Evolutionary conservation across 2,797 vertebrate species (phyloP), one percentile per base, ranked within the genome.

Genomic region (Mormyrus hasselquistii): DNA sequence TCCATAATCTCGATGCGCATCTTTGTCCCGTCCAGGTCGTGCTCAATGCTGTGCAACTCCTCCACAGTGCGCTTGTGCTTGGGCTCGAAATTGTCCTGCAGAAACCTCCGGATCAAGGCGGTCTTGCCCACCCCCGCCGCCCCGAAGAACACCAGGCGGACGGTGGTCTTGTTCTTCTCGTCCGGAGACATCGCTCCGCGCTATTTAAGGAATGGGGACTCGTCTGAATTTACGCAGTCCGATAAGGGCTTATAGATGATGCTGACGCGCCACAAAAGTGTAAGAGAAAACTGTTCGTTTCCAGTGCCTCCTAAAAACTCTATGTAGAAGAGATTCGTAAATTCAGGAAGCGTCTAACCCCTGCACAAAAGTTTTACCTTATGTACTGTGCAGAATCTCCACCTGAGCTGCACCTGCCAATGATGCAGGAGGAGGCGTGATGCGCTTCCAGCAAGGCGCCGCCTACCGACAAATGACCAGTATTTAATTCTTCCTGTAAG

Each of bases 111-210:
- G 92, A 96, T 95, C 84, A 96, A 94, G 9, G 95, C 92, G 10
- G 92, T 94, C 92, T 96, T 96, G 0, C 96, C 96, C 84, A 96
- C 95, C 1, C 94, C 93, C 0, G 95, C 95, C 0, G 95, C 94
- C 0, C 96, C 96, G 9, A 96, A 90, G 92, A 96, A 93, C 88
- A 95, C 95, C 89, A 96, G 89, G 52, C 95, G 95, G 69, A 94
- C 88, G 9, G 90, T 65, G 69, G 73, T 84, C 38, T 79, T 84
- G 82, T 93, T 90, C 47, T 59, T 90, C 9, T 89, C 91, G 12
- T 76, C n/a, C 44, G 90, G 76, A 59, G 90, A 85, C 86, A 87
- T 89, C 65, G 52, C 5, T n/a, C 16, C 19, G 19, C 55, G 14
- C 0, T 87, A 14, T 34, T 44, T 44, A 57, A 5, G 57, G 34